phyloP scores from a whole-genome alignment of 2,888 invertebrate genomes.

The Drosophila mettleri region DNA sequence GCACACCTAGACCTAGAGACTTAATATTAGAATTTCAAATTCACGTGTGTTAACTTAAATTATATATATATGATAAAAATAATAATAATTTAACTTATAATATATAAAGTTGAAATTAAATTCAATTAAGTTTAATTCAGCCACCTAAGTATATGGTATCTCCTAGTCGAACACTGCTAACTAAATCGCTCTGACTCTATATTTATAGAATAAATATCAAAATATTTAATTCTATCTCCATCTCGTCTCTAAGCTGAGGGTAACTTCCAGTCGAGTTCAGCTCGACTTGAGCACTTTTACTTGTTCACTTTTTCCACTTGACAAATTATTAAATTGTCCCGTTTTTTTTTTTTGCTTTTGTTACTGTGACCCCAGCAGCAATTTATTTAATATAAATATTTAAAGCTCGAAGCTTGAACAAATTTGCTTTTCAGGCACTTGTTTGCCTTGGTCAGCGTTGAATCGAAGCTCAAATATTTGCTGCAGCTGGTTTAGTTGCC shows the following conservation, averaged over 20 bases:
- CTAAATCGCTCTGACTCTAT: too few species aligned
- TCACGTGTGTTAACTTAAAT: too few species aligned
- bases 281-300: constrained; percentile 27
- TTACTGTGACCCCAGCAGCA: constrained; percentile 23
- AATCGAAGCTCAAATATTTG: constrained; percentile 67
- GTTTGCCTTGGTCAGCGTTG: constrained; percentile 31
- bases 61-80: too few species aligned
- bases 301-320: constrained; percentile 66
- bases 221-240: not conserved
- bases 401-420: constrained; percentile 13
- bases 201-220: too few species aligned
- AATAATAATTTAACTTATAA: too few species aligned
- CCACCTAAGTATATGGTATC: too few species aligned
- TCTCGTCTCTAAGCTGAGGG: not conserved
- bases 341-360: not conserved
- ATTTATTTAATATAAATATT: constrained; percentile 59
- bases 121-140: too few species aligned
- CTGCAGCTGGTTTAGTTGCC: constrained; percentile 59
- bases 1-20: too few species aligned
- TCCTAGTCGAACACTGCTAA: too few species aligned
- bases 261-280: not conserved
- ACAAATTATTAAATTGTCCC: constrained; percentile 61
- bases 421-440: not conserved
- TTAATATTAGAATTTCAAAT: too few species aligned
- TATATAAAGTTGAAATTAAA: too few species aligned